phyloP scores from a whole-genome alignment of 1,140 invertebrate genomes.

The Drosophila equinoxialis region DNA sequence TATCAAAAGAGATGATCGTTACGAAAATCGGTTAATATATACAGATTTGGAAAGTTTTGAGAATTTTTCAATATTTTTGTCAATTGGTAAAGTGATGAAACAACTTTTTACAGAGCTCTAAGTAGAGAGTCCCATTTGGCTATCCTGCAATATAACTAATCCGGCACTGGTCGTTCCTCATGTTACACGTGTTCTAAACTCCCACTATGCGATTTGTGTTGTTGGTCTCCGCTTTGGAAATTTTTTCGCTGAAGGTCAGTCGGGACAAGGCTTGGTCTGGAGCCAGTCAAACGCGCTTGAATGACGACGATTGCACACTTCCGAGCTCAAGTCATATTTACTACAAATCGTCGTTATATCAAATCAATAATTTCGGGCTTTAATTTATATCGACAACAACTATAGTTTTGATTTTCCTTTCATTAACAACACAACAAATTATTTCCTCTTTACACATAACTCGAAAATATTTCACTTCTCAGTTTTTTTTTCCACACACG shows the following conservation, averaged over 20 bases:
- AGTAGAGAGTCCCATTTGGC: too few species aligned
- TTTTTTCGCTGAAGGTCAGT: constrained; percentile 66
- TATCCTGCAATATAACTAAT: too few species aligned
- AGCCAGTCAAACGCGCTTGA: constrained; percentile 64
- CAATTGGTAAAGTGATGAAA: too few species aligned
- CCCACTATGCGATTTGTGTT: neutral
- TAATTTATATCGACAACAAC: constrained; percentile 27
- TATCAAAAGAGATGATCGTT: too few species aligned
- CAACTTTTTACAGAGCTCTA: too few species aligned
- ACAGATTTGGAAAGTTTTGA: too few species aligned
- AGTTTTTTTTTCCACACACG: constrained; percentile 62
- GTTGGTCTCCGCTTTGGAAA: constrained; percentile 1
- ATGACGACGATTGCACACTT: constrained; percentile 65
- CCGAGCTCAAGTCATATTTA: constrained; percentile 21
- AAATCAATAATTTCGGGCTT: constrained; percentile 13
- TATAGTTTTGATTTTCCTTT: constrained; percentile 37
- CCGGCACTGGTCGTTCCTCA: neutral
- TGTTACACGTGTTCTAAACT: neutral
- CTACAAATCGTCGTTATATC: constrained; percentile 42
- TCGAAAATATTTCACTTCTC: constrained; percentile 21
- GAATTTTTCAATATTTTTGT: too few species aligned
- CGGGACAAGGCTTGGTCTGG: constrained; percentile 52
- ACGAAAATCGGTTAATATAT: too few species aligned
- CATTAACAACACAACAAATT: neutral
- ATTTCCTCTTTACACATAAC: neutral